Conservation (phyloP, 2,797 vertebrate genomes). For the Netta rufina region DNA sequence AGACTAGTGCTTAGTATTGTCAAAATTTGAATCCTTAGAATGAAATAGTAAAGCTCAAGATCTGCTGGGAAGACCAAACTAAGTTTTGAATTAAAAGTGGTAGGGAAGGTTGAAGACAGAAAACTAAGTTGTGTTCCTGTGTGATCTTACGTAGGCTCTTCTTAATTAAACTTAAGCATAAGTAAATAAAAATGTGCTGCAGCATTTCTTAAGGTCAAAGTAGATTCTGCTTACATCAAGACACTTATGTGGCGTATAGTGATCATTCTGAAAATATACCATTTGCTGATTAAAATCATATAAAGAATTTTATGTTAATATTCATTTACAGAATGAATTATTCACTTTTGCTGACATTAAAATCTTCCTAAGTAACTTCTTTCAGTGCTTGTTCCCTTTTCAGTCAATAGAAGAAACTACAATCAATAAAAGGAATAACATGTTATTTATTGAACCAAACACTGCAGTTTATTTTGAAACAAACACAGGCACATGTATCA, state of each 20-base stretch:
- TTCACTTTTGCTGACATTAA: not conserved
- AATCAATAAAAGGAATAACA: not conserved
- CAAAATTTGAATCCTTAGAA: not conserved
- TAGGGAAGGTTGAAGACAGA: not conserved
- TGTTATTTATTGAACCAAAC: not conserved
- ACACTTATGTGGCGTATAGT: not conserved
- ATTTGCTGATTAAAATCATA: not conserved
- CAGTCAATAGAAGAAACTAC: not conserved
- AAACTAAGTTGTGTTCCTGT: not conserved
- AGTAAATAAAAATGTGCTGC: not conserved
- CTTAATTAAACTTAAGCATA: not conserved
- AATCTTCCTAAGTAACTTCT: not conserved
- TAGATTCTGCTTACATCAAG: not conserved
- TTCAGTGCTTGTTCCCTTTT: not conserved
- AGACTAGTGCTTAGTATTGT: not conserved
- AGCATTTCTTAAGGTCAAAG: not conserved
- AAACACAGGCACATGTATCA: not conserved
- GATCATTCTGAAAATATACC: not conserved
- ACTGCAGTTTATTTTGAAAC: not conserved
- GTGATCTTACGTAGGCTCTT: not conserved
- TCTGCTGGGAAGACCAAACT: not conserved
- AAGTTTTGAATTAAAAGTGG: not conserved
- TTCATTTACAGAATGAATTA: not conserved
- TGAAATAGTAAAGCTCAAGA: not conserved
- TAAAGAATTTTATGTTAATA: not conserved